These are phyloP conservation scores for Clarias pachynema DNA, from an alignment of 2,797 vertebrate species.

Conservation along the genomic window DNA sequence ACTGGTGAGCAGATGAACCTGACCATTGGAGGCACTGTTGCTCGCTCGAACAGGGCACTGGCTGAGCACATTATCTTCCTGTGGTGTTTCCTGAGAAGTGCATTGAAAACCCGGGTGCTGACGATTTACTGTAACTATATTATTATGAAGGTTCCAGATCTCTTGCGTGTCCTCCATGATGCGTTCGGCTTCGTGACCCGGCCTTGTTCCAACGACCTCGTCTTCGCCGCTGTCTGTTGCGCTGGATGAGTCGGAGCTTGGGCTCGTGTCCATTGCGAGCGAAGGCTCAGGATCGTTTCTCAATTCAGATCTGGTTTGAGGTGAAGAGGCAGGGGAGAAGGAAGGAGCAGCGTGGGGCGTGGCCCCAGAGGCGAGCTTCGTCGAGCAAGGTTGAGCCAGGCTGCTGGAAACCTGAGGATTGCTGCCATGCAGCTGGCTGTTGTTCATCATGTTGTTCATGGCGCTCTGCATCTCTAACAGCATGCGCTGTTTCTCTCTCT, in stretches of 20 bases:
- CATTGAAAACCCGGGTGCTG: slow-evolving; percentile 39
- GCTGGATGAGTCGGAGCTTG: slow-evolving; percentile 65
- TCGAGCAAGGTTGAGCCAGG: slow-evolving; percentile 38
- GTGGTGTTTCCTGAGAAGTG: slow-evolving; percentile 37
- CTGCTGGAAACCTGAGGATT: slow-evolving; percentile 63
- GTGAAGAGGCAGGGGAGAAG: slow-evolving; percentile 51
- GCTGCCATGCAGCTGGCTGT: slow-evolving; percentile 74
- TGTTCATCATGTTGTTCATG: slow-evolving; percentile 97
- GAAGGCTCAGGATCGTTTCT: slow-evolving; percentile 55
- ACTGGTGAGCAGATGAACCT: slow-evolving; percentile 67
- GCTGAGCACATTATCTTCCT: slow-evolving; percentile 36
- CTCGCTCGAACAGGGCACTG: slow-evolving; percentile 29
- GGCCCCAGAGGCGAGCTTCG: slow-evolving; percentile 45
- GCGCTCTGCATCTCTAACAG: slow-evolving; percentile 96
- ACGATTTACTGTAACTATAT: slow-evolving; percentile 54
- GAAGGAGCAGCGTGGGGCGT: slow-evolving; percentile 48
- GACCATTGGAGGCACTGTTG: slow-evolving; percentile 49
- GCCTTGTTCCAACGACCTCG: slow-evolving; percentile 87
- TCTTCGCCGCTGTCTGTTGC: slow-evolving; percentile 86
- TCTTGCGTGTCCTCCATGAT: slow-evolving; percentile 58
- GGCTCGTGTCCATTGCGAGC: slow-evolving; percentile 70
- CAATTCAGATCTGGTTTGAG: slow-evolving; percentile 59
- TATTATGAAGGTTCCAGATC: slow-evolving; percentile 67
- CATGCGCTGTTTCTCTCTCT: slow-evolving; percentile 95
- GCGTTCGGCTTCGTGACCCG: slow-evolving; percentile 79